Conservation (phyloP, 2,888 invertebrate genomes). For the Capitulum mitella region DNA sequence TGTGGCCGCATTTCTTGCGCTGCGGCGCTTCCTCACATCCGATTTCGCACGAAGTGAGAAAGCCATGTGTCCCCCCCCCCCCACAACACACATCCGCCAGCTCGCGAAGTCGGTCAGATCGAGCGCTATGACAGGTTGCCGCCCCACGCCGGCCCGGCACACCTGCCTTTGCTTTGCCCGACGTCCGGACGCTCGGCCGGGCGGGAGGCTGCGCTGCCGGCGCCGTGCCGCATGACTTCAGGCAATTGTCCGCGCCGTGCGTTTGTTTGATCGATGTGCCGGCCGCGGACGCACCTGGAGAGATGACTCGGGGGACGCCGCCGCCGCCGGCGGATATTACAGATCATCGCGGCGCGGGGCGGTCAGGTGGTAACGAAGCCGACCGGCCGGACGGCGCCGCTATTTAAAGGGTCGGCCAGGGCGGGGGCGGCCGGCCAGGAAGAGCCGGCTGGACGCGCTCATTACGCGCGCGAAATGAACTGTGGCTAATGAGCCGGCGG, state of each 20-base stretch:
- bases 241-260: not conserved
- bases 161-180: too few relatives aligned
- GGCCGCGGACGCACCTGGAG: not conserved
- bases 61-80: too few relatives aligned
- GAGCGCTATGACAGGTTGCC: too few relatives aligned
- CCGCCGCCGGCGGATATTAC: constrained; percentile 12
- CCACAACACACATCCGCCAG: too few relatives aligned
- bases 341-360: not conserved
- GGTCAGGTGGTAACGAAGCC: not conserved
- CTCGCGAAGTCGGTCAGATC: too few relatives aligned
- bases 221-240: constrained; percentile 1
- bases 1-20: too few relatives aligned
- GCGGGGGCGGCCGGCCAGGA: not conserved
- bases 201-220: not conserved
- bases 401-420: not conserved
- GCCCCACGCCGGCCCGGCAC: too few relatives aligned
- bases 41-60: too few relatives aligned
- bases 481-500: not conserved
- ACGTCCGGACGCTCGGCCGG: too few relatives aligned
- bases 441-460: not conserved
- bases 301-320: not conserved
- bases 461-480: not conserved
- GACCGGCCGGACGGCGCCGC: not conserved
- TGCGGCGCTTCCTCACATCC: too few relatives aligned
- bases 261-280: constrained; percentile 9